Conservation (phyloP, 2,797 vertebrate species). For the Micromesistius poutassou region DNA sequence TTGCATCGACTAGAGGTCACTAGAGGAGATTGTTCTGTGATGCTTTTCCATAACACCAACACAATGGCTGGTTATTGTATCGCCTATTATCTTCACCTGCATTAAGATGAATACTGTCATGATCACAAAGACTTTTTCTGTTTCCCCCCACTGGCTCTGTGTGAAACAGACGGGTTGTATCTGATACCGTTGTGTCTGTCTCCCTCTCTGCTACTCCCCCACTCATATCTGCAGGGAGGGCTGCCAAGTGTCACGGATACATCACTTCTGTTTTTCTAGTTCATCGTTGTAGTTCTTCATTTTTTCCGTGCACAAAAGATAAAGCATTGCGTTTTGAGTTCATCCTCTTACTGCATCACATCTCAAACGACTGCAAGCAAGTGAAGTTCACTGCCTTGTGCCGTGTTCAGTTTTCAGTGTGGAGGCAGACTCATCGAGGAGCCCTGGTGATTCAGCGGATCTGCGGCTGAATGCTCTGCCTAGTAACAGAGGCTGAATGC, state of each 20-base stretch:
- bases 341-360: neutral
- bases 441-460: slow-evolving; percentile 66
- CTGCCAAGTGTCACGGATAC: neutral
- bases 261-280: neutral
- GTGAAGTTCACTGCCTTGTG: neutral
- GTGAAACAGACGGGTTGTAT: neutral
- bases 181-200: slow-evolving; percentile 18
- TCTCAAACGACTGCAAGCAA: neutral
- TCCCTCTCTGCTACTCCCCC: slow-evolving; percentile 11
- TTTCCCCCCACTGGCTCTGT: neutral
- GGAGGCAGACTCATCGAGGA: slow-evolving; percentile 6
- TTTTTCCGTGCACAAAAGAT: neutral
- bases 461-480: slow-evolving; percentile 53
- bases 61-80: neutral
- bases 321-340: neutral
- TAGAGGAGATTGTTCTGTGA: neutral
- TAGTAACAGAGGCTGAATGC: slow-evolving; percentile 49
- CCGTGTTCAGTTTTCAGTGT: slow-evolving; percentile 15
- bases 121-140: neutral
- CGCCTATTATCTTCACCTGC: neutral
- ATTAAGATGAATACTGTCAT: neutral
- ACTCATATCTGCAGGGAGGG: slow-evolving; percentile 24
- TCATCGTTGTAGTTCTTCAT: neutral
- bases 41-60: neutral
- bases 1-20: neutral